Conservation (phyloP, 1,140 invertebrate genomes). For the Globodera ellingtonae region DNA sequence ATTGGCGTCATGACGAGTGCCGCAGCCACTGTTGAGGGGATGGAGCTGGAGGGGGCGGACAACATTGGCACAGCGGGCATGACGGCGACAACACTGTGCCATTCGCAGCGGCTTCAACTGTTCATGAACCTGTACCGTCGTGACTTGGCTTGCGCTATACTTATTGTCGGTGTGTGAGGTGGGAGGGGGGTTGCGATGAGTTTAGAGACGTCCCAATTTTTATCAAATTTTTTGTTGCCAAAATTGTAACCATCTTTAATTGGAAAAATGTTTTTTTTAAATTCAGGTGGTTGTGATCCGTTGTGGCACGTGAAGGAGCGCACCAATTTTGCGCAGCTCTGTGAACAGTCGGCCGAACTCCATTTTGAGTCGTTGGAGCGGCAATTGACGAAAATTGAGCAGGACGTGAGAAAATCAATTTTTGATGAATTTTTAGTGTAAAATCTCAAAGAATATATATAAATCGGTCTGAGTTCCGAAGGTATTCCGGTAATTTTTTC, state of each 20-base stretch:
- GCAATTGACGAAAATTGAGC: conserved; percentile 74
- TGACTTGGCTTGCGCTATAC: conserved; percentile 68
- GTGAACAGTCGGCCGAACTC: conserved; percentile 75
- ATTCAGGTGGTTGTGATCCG: conserved; percentile 67
- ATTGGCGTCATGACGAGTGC: not conserved
- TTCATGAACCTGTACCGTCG: conserved; percentile 51
- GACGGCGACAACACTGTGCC: conserved; percentile 29
- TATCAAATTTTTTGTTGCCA: not conserved
- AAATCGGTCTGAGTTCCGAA: not conserved
- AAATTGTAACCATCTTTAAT: not conserved
- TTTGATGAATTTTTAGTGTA: not conserved
- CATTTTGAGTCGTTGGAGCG: conserved; percentile 84
- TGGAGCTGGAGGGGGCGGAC: too few species aligned
- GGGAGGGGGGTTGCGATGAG: too few species aligned
- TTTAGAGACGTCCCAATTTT: too few species aligned
- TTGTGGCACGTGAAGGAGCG: conserved; percentile 76
- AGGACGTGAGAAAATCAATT: conserved; percentile 24
- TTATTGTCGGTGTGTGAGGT: conserved; percentile 75
- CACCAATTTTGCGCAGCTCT: conserved; percentile 71
- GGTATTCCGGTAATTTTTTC: too few species aligned
- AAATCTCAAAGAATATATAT: not conserved
- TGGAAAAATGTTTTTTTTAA: not conserved
- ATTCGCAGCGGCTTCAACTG: conserved; percentile 48
- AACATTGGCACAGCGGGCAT: not conserved
- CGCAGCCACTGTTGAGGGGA: not conserved